Percentiles rank a stretch among this genome's conserved stretches.
Conservation (phyloP, 2,113 vertebrate species). For the Cranoglanis bouderius region DNA sequence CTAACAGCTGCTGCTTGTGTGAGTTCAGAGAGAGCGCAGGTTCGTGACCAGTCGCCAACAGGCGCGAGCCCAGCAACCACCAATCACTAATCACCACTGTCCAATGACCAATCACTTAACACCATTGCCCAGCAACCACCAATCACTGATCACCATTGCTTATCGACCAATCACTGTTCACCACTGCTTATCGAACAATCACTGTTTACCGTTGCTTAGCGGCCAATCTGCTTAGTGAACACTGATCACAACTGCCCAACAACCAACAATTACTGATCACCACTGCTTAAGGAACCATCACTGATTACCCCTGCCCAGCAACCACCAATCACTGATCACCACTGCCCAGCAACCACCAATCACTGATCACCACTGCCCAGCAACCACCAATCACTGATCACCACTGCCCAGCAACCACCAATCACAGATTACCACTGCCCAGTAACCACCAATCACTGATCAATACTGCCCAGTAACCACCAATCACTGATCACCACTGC, state of each 20-base stretch:
- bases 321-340: not conserved
- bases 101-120: not conserved
- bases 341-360: not conserved
- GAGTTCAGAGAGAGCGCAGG: constrained; percentile 3
- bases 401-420: not conserved
- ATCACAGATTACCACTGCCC: not conserved
- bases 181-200: not conserved
- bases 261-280: not conserved
- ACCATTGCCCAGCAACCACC: not conserved
- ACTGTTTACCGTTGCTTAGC: not conserved
- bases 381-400: not conserved
- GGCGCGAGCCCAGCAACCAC: not conserved
- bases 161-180: not conserved
- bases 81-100: not conserved
- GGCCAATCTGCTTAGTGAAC: too few relatives aligned
- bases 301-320: not conserved
- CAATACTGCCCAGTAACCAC: not conserved
- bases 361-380: not conserved
- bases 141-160: not conserved
- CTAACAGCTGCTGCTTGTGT: not conserved
- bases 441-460: not conserved
- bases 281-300: not conserved
- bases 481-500: not conserved
- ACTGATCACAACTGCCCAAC: not conserved
- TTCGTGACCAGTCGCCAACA: not conserved